Evolutionary conservation across 2,113 vertebrate genomes (phyloP), one percentile per base, ranked within the genome.

Genomic region (Aspidoscelis tigris): DNA sequence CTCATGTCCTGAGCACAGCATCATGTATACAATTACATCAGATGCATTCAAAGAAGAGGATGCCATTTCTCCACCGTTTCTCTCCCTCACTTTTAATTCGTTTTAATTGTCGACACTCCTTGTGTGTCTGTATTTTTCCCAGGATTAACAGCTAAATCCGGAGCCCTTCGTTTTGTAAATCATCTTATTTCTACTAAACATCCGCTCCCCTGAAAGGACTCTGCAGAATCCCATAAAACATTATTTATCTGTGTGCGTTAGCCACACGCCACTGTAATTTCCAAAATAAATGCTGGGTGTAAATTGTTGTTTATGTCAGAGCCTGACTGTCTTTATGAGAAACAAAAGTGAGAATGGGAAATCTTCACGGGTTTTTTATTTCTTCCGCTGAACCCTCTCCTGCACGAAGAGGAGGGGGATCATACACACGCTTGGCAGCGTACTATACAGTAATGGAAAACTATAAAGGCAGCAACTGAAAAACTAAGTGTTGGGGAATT

Each of bases 291-390:
- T 95, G 96, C 94, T 93, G 95, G 94, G 94, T 90, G 96, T 96
- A 96, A 96, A 96, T 96, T 89, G 92, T 93, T 88, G 92, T 96
- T 96, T 95, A 96, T 96, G 96, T 94, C 94, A 94, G 95, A 95
- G 94, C 83, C 95, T 95, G 96, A 94, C 95, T 87, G 95, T 84
- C 96, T 96, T 96, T 96, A 96, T 89, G 96, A 96, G 95, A 94
- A 95, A 94, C 94, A 95, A 95, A 95, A 95, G 95, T 94, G 95
- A 96, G 95, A 94, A 94, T 88, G 95, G 77, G 77, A 85, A 96
- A 95, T 92, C 90, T 95, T 95, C 93, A 44, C 88, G 81, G 92
- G 92, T 95, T 85, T 85, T 85, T 95, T 95, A 93, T 94, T 93
- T 94, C 95, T 95, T 95, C 95, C 86, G 55, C 83, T 92, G 88